phyloP scores from a whole-genome alignment of 2,888 invertebrate genomes.

The Cephalotes varians region DNA sequence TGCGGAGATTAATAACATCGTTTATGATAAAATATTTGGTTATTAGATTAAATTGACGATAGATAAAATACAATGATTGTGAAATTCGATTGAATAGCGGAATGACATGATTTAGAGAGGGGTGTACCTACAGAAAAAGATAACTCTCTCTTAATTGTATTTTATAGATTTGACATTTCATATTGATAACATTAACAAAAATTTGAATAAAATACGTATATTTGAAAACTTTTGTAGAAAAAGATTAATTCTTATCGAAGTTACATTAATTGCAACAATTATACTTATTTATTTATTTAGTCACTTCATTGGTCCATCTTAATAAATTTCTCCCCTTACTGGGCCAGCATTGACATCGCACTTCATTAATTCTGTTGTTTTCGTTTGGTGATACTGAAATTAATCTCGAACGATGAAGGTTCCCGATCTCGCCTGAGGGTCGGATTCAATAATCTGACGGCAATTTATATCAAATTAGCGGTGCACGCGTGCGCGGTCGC shows the following conservation, averaged over 20 bases:
- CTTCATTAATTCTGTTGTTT: slow-evolving; percentile 19
- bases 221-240: background rate
- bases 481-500: slow-evolving; percentile 35
- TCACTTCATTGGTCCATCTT: background rate
- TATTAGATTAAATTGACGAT: background rate
- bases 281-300: background rate
- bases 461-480: slow-evolving; percentile 72
- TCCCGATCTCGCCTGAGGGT: slow-evolving; percentile 19
- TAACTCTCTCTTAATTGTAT: background rate
- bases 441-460: slow-evolving; percentile 45
- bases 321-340: background rate
- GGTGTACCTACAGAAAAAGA: background rate
- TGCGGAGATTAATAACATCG: background rate
- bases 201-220: background rate
- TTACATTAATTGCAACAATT: background rate
- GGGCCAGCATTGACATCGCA: background rate
- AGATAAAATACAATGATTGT: background rate
- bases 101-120: background rate
- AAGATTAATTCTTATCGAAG: background rate
- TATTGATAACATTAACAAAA: background rate
- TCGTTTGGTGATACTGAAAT: slow-evolving; percentile 52
- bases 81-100: background rate
- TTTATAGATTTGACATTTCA: background rate
- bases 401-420: slow-evolving; percentile 39
- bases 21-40: background rate